Conservation (phyloP, 2,797 vertebrate species). For the Tenualosa ilisha region DNA sequence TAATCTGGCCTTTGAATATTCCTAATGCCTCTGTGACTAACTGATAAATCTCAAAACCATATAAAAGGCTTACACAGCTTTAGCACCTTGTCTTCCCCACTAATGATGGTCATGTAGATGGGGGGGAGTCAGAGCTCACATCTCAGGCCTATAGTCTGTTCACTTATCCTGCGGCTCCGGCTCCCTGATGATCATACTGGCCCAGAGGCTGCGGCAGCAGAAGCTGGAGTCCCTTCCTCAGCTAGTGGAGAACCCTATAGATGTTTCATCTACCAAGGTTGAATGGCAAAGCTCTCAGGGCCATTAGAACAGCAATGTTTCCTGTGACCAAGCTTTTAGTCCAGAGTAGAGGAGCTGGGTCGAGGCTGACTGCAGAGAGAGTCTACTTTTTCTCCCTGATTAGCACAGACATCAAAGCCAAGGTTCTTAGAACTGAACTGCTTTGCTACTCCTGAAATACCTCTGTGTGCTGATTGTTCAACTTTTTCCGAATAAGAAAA, state of each 20-base stretch:
- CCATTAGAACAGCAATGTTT: conserved; percentile 50
- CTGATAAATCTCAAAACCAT: background rate
- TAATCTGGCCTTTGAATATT: background rate
- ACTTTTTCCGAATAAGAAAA: background rate
- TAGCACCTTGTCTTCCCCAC: conserved; percentile 31
- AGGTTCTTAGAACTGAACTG: background rate
- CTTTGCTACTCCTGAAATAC: background rate
- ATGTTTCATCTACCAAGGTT: conserved; percentile 69
- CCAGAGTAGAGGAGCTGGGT: background rate
- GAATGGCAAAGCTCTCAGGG: conserved; percentile 59
- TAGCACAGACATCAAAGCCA: background rate
- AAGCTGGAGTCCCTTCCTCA: conserved; percentile 61
- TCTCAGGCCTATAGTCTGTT: conserved; percentile 64
- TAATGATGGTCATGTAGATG: conserved; percentile 54
- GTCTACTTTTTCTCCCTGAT: background rate
- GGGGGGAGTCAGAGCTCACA: conserved; percentile 65
- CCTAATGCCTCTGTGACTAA: background rate
- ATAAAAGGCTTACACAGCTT: background rate
- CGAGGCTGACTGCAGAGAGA: background rate
- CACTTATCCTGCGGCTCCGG: conserved; percentile 64
- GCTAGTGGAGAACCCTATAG: conserved; percentile 65
- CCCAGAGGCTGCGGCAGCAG: conserved; percentile 56
- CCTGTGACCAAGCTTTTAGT: background rate
- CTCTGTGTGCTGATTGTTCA: background rate
- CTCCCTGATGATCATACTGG: conserved; percentile 66